A percentile compares a stretch with the other conserved stretches of the same genome.
These are phyloP conservation scores for Pedicia rivosa DNA, from an alignment of 2,888 invertebrate species.

Conservation along the genomic window DNA sequence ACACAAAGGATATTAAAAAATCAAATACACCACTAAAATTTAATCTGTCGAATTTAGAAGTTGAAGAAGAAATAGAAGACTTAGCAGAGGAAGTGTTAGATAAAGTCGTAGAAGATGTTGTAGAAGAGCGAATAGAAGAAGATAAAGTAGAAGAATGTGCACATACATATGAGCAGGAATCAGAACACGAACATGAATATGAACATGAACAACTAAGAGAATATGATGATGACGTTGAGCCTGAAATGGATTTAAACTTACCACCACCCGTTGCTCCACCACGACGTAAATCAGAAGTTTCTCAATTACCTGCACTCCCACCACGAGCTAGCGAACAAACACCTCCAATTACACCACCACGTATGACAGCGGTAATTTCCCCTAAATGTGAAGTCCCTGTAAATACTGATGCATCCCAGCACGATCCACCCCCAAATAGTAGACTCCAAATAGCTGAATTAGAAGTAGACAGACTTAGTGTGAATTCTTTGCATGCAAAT, in stretches of 20 bases:
- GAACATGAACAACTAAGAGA: no score
- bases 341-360: constrained; percentile 8
- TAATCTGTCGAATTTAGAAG: no score
- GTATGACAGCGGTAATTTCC: neutral
- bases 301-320: neutral
- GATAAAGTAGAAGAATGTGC: constrained; percentile 2
- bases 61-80: constrained; percentile 1
- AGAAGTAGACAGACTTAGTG: constrained; percentile 62
- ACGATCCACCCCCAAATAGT: constrained; percentile 2
- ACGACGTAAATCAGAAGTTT: constrained; percentile 1
- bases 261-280: neutral
- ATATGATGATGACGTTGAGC: no score
- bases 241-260: no score
- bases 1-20: no score
- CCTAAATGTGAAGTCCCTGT: constrained; percentile 7
- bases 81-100: neutral
- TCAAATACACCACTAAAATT: no score
- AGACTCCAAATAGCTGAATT: constrained; percentile 54
- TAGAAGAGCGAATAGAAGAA: no score
- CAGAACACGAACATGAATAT: no score
- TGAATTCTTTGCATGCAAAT: constrained; percentile 61
- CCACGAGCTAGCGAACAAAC: constrained; percentile 9
- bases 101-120: neutral
- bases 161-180: constrained; percentile 22
- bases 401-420: constrained; percentile 8